Percentiles rank a stretch among this genome's conserved stretches.
Evolutionary conservation across 2,888 invertebrate species (phyloP).

Genomic region (Ethmia dodecea): DNA sequence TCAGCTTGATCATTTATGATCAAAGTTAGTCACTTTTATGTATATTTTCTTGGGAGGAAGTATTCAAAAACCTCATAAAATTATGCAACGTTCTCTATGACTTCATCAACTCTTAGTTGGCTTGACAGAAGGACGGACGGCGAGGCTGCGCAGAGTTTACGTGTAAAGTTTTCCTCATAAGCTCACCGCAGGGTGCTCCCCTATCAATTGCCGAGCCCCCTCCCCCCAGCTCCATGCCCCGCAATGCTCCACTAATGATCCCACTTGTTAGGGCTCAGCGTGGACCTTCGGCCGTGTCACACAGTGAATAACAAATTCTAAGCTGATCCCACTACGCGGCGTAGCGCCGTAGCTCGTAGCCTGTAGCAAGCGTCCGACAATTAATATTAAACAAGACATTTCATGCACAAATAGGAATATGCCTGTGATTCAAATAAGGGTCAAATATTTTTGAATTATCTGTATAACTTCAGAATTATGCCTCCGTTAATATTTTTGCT

Average conservation of each 20-base stretch:
- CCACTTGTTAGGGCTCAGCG: slow-evolving; percentile 73
- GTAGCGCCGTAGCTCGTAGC: slow-evolving; percentile 27
- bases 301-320: slow-evolving; percentile 72
- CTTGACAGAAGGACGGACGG: slow-evolving; percentile 28
- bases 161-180: slow-evolving; percentile 72
- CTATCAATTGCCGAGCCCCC: slow-evolving; percentile 62
- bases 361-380: slow-evolving; percentile 20
- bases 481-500: no score
- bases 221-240: slow-evolving; percentile 22
- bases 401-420: slow-evolving; percentile 21
- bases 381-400: slow-evolving; percentile 36
- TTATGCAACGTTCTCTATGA: slow-evolving; percentile 33
- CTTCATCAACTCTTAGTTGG: slow-evolving; percentile 39
- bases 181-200: slow-evolving; percentile 66
- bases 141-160: slow-evolving; percentile 51
- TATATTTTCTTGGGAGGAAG: not conserved
- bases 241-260: slow-evolving; percentile 62
- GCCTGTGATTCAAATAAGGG: no score
- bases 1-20: no score
- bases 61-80: slow-evolving; percentile 9
- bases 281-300: slow-evolving; percentile 69
- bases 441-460: no score
- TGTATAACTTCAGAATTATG: no score
- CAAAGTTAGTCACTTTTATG: not conserved
- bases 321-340: slow-evolving; percentile 53